Conservation (phyloP, 2,797 vertebrate species). For the Halcyon badia region DNA sequence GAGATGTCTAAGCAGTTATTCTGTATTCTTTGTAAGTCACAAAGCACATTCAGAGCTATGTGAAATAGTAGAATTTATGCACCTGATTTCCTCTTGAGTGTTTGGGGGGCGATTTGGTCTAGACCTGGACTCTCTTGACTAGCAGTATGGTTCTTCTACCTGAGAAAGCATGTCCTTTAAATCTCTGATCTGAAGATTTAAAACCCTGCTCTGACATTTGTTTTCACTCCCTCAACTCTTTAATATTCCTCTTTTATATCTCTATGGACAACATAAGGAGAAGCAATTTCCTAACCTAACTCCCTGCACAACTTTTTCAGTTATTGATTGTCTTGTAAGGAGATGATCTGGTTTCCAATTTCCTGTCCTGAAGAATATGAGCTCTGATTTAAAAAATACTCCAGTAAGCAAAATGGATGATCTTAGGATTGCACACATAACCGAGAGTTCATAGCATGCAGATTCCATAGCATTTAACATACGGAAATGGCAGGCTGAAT, state of each 20-base stretch:
- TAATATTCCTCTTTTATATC: background rate
- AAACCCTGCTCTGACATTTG: background rate
- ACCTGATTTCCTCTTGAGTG: background rate
- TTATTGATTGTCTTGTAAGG: background rate
- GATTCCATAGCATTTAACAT: background rate
- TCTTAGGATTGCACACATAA: background rate
- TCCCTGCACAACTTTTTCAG: background rate
- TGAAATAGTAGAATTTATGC: background rate
- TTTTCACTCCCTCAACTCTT: background rate
- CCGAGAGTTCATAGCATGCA: background rate
- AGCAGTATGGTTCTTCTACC: background rate
- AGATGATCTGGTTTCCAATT: background rate
- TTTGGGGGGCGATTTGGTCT: background rate
- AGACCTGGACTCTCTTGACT: background rate
- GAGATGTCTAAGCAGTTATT: background rate
- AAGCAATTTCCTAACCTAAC: background rate
- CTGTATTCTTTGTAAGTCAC: background rate
- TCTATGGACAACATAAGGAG: background rate
- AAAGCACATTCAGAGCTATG: background rate
- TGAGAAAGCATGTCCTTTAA: background rate
- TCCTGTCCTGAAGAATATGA: background rate
- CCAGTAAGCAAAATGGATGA: background rate
- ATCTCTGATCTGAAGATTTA: background rate
- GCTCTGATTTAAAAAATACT: background rate
- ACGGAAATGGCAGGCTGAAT: background rate